Base-by-base conservation (phyloP, 1,140 invertebrate genomes). In the Dendroctonus ponderosae region DNA sequence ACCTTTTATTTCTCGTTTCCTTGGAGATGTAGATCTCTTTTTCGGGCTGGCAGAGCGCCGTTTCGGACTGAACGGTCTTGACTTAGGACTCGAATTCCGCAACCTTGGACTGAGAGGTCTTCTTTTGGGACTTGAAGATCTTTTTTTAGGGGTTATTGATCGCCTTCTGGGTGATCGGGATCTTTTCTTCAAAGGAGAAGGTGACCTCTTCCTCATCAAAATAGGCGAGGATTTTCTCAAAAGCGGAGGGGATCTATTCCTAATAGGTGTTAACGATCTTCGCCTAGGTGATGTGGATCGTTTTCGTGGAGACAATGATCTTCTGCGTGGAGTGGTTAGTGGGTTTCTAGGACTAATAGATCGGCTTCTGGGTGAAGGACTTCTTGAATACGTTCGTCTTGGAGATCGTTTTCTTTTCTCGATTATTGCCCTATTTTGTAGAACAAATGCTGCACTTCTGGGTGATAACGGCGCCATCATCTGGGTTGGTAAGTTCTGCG, bases 401-500 rank as follows among this genome's bases (percentile, higher is more conserved):
- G 73, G 75, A n/a, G 75, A 75, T 26, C 73, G 65, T 57, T 77
- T 78, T 11, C 78, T 60, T 65, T 74, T 75, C 62, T 78, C 77
- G 6, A 79, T 72, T 7, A 78, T 78, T 38, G 76, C 74, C 12
- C 76, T 70, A 64, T 79, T 79, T 68, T 79, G 62, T 51, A 79
- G 56, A 5, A 79, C 78, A 67, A 79, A 79, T n/a, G 75, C 76
- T 7, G 77, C 77, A 65, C 77, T 78, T 62, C 78, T 66, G 0
- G 78, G 78, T n/a, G 77, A 78, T 48, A 79, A 66, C 2, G 77
- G 78, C 7, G 77, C 78, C 70, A 74, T 70, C 0, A 74, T 73
- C 39, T 72, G 70, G 14, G 71, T 75, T 59, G 70, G 70, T 43
- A 74, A 64, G 62, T 59, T 77, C 76, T 5, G 75, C 73, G 52